Evolutionary conservation across 1,140 invertebrate species (phyloP), one percentile per base, ranked within the genome.

Genomic region (Pseudomyrmex gracilis): DNA sequence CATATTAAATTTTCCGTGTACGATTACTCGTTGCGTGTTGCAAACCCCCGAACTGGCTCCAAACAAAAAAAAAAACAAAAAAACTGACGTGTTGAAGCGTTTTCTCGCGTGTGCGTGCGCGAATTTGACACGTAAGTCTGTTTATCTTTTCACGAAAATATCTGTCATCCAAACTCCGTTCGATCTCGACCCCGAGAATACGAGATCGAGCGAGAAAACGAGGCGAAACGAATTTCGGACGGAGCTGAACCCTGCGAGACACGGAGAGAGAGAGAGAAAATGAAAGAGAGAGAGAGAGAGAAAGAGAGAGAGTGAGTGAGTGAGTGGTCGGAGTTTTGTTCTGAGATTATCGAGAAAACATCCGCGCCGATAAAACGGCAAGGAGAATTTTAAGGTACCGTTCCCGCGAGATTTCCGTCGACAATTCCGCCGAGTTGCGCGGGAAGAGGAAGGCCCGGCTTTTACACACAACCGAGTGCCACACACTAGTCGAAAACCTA

Each of bases 261-360:
- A 17, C 34, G 0, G 34, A 34, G 34, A 34, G 1, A 24, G 24
- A 24, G 24, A 24, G 24, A 24, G 24, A n/a, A n/a, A n/a, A n/a
- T n/a, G n/a, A n/a, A n/a, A 24, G 24, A 2, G 24, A 24, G 24
- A 24, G 24, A 24, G 24, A 24, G 24, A 24, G 24, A 24, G 24
- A 24, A 3, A 24, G 24, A 24, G 24, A 34, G 24, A 34, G 24
- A 34, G 4, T 5, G 3, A 34, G 24, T 5, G 4, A 34, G 24
- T 5, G 53, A 70, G 51, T 24, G 66, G 43, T 80, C 53, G 51
- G 43, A 34, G 34, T 34, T 80, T 58, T 57, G 76, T 80, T 80
- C 55, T 66, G 66, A 70, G 76, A 80, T 80, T 80, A 80, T 80
- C 64, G 76, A 71, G 76, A 58, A 80, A 80, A 80, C 76, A 80